Conservation (phyloP, 1,140 invertebrate species). For the Macrostomum lignano region DNA sequence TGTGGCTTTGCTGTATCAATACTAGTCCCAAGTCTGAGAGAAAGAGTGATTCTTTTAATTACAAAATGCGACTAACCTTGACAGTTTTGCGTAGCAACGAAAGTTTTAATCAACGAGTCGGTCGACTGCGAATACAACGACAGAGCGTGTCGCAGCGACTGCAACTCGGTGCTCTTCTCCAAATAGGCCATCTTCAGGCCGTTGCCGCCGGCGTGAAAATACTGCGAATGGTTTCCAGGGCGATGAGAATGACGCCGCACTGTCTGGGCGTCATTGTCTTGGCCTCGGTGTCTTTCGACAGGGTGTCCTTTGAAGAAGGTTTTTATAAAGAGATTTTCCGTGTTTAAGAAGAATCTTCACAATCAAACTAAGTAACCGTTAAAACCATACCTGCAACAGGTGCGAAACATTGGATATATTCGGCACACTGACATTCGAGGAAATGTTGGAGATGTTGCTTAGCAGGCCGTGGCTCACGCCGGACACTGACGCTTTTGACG, state of each 20-base stretch:
- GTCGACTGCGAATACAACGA: constrained; percentile 97
- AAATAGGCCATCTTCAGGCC: constrained; percentile 98
- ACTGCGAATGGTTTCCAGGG: constrained; percentile 90
- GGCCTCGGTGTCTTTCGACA: constrained; percentile 77
- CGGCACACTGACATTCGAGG: too few species aligned
- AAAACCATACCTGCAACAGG: too few species aligned
- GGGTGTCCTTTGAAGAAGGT: constrained; percentile 32
- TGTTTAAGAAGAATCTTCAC: background rate
- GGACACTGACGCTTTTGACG: constrained; percentile 4
- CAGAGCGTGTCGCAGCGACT: constrained; percentile 78
- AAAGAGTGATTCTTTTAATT: constrained; percentile 1
- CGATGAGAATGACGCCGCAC: constrained; percentile 79
- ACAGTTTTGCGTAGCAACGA: constrained; percentile 72
- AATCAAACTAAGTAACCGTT: constrained; percentile 4
- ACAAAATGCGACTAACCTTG: constrained; percentile 41
- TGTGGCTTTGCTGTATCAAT: background rate
- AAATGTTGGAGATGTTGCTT: background rate
- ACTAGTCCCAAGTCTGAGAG: background rate
- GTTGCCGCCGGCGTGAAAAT: constrained; percentile 91
- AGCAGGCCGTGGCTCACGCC: background rate
- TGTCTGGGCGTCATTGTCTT: constrained; percentile 96
- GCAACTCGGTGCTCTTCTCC: constrained; percentile 81
- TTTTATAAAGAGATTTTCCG: constrained; percentile 3
- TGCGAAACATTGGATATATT: too few species aligned
- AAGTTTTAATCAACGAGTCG: constrained; percentile 91